Conservation (phyloP, 2,888 invertebrate genomes). For the Apocheima hispidaria region DNA sequence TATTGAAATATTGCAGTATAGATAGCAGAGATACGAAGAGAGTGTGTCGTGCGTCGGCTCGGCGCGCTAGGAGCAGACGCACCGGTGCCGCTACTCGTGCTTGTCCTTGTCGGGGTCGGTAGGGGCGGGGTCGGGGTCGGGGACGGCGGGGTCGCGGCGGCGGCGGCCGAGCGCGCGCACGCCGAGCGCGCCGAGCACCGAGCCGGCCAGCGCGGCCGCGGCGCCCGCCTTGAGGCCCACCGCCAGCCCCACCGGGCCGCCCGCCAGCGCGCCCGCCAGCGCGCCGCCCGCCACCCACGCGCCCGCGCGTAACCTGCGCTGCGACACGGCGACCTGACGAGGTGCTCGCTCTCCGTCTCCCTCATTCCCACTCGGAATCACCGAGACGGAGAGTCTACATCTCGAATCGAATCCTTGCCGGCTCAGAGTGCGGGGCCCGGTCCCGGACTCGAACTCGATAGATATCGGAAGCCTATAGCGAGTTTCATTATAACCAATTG, state of each 20-base stretch:
- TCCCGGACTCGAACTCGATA: too few relatives aligned
- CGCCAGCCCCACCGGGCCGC: conserved; percentile 66
- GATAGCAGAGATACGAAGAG: not conserved
- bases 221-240: conserved; percentile 48
- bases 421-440: too few relatives aligned
- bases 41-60: conserved; percentile 53
- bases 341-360: too few relatives aligned
- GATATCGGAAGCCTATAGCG: too few relatives aligned
- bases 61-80: conserved; percentile 43
- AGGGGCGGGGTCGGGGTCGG: conserved; percentile 60
- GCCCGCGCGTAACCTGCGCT: conserved; percentile 40
- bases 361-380: too few relatives aligned
- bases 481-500: too few relatives aligned
- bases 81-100: conserved; percentile 18
- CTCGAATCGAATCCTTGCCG: too few relatives aligned
- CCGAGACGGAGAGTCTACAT: too few relatives aligned
- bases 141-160: conserved; percentile 68
- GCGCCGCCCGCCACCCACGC: conserved; percentile 63
- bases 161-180: conserved; percentile 56
- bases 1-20: too few relatives aligned
- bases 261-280: conserved; percentile 68
- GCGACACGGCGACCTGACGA: too few relatives aligned
- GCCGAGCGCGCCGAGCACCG: conserved; percentile 54
- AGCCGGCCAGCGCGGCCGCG: conserved; percentile 4
- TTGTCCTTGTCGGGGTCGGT: conserved; percentile 36